phyloP scores from a whole-genome alignment of 1,140 invertebrate species.

The Zaprionus inermis region DNA sequence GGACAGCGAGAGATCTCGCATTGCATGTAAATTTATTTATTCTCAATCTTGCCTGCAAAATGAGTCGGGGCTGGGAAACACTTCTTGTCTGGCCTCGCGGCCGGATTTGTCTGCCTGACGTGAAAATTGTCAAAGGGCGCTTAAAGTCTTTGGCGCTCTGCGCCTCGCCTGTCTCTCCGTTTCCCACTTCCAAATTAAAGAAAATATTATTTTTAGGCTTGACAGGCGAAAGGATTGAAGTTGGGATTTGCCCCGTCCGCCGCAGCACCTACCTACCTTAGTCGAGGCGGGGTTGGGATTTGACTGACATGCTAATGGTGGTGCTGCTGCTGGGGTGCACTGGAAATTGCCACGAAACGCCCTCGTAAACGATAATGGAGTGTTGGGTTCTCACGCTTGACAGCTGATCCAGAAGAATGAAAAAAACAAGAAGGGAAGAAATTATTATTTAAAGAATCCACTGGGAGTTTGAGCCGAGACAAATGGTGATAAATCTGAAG shows the following conservation, averaged over 20 bases:
- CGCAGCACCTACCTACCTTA: conserved; percentile 23
- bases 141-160: conserved; percentile 63
- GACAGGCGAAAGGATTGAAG: conserved; percentile 73
- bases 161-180: neutral
- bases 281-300: conserved; percentile 6
- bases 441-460: conserved; percentile 40
- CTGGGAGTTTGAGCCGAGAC: conserved; percentile 34
- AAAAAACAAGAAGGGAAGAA: conserved; percentile 2
- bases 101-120: conserved; percentile 74
- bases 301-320: conserved; percentile 51
- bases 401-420: conserved; percentile 28
- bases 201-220: conserved; percentile 78
- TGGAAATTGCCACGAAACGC: conserved; percentile 40
- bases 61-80: conserved; percentile 53
- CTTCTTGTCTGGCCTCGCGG: conserved; percentile 43
- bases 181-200: conserved; percentile 58
- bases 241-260: conserved; percentile 36
- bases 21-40: conserved; percentile 70
- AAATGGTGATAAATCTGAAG: conserved; percentile 37
- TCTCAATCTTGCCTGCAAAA: conserved; percentile 40
- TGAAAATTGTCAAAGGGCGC: conserved; percentile 81
- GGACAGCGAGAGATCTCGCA: conserved; percentile 53
- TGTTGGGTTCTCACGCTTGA: conserved; percentile 50
- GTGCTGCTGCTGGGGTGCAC: conserved; percentile 33
- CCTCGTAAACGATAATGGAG: conserved; percentile 22